Base-by-base conservation (phyloP, 1,140 invertebrate genomes). In the Chelonus insularis region DNA sequence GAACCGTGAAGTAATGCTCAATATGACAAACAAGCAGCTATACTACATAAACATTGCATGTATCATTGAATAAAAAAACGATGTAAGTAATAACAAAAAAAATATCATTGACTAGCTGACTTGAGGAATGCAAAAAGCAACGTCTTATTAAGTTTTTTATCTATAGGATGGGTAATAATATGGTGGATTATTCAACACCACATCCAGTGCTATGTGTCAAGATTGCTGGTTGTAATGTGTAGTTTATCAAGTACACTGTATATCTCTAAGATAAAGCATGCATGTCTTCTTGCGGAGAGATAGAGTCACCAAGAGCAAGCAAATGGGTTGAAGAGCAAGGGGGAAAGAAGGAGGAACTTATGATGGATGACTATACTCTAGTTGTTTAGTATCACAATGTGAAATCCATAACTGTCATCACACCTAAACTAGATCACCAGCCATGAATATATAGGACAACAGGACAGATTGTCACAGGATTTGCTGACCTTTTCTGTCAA, bases 351-450 rank as follows among this genome's bases (percentile, higher is more conserved):
- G 36, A 36, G 57, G 57, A 7, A 41, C 29, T 62, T 57, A 63
- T 68, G 64, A 74, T 72, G 67, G 71, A 74, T 70, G 71, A 61
- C 67, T 63, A 69, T 68, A 72, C 66, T 57, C 67, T 57, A 66
- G 68, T 72, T 64, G 67, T 63, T 67, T 62, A 50, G 54, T 57
- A 67, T 60, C 63, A 64, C 71, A 62, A 73, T 73, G 67, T 65
- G 67, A 72, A 70, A 74, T 74, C 67, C 72, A 74, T 74, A 74
- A 73, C 72, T 74, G 72, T 74, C 72, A 72, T 74, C 72, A 67
- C 72, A 67, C 67, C 67, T 67, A 69, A 73, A 72, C 72, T 73
- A 66, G 71, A 74, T 74, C 72, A 72, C 63, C 60, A 60, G 58
- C 51, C 43, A 60, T 60, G n/a, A n/a, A 48, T 45, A 54, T 52